Evolutionary conservation across 2,888 invertebrate species (phyloP).

Genomic region (Suillia variegata): DNA sequence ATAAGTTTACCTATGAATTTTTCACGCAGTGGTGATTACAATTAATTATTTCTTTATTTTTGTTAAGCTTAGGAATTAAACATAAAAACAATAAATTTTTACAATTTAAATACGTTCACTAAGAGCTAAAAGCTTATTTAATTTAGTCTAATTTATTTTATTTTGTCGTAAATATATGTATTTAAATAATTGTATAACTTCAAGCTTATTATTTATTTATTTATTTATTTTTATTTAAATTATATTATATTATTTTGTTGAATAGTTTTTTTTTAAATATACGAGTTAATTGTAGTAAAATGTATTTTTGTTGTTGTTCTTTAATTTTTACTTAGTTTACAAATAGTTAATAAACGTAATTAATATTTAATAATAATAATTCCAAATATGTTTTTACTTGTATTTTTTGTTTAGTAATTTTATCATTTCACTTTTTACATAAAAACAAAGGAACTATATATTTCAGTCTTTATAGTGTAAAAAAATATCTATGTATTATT

Average conservation of each 20-base stretch:
- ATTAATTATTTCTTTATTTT: neutral
- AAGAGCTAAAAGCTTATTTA: too few species aligned
- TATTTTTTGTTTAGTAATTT: constrained; percentile 12
- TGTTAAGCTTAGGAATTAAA: too few species aligned
- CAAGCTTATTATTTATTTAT: constrained; percentile 10
- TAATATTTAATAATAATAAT: constrained; percentile 32
- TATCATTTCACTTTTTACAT: constrained; percentile 56
- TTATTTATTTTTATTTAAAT: neutral
- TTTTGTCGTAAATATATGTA: neutral
- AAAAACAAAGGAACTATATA: constrained; percentile 63
- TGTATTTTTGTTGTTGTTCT: too few species aligned
- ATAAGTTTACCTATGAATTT: constrained; percentile 8
- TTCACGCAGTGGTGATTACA: neutral
- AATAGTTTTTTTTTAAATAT: constrained; percentile 1
- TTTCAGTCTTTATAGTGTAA: constrained; percentile 62
- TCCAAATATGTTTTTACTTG: constrained; percentile 54
- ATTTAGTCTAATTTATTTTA: too few species aligned
- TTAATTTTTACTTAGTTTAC: too few species aligned
- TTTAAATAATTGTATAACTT: constrained; percentile 1
- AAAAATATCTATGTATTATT: constrained; percentile 51
- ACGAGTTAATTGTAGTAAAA: neutral
- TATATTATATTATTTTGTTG: too few species aligned
- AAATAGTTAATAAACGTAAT: neutral
- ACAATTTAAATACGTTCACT: too few species aligned
- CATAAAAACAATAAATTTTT: too few species aligned